Evolutionary conservation across 2,888 invertebrate genomes (phyloP).

Genomic region (Chironomus riparius): DNA sequence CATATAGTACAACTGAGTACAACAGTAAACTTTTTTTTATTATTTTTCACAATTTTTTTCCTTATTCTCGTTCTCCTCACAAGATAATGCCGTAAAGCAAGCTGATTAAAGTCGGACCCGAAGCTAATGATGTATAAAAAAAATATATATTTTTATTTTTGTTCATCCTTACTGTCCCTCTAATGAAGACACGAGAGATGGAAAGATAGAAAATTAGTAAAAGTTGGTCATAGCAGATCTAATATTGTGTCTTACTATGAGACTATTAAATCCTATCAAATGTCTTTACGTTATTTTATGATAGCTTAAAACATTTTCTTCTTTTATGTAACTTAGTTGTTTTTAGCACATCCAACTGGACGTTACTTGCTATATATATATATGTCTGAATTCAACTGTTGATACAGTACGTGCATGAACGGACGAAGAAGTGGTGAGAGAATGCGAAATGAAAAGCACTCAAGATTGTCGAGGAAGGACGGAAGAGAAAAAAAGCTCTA

Average conservation of each 20-base stretch:
- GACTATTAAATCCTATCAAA: not conserved
- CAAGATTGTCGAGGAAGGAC: not conserved
- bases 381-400: too few species aligned
- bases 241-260: not conserved
- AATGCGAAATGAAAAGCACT: not conserved
- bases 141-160: not conserved
- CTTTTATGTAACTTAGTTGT: too few species aligned
- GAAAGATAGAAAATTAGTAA: not conserved
- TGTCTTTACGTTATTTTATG: not conserved
- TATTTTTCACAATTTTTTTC: not conserved
- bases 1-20: not conserved
- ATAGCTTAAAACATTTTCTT: not conserved
- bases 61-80: not conserved
- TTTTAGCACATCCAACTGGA: too few species aligned
- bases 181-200: not conserved
- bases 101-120: not conserved
- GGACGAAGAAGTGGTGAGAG: not conserved
- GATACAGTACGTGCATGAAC: not conserved
- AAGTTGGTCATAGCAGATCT: not conserved
- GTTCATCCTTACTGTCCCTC: not conserved
- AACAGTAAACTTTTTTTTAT: not conserved
- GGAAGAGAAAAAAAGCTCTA: not conserved
- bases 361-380: too few species aligned
- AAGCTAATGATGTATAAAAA: not conserved
- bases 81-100: not conserved